phyloP scores from a whole-genome alignment of 2,797 vertebrate species.

The Schizopygopsis pylzovi region DNA sequence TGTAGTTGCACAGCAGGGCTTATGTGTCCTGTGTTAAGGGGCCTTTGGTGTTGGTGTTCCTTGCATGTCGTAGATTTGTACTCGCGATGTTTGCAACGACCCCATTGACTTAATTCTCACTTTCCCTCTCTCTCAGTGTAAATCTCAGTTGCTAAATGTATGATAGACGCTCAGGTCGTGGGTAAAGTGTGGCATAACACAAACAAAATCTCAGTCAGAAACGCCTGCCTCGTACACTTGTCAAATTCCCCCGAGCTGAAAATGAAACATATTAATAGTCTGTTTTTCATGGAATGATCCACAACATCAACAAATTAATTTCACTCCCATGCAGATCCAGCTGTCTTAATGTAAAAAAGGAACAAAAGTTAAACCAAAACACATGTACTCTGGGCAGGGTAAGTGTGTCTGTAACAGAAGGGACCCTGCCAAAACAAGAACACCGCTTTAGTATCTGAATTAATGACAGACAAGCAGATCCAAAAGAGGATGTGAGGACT shows the following conservation, averaged over 20 bases:
- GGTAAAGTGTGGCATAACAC: slow-evolving; percentile 6
- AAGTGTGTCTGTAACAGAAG: not conserved
- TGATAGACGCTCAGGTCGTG: not conserved
- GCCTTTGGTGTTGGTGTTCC: not conserved
- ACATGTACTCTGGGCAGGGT: slow-evolving; percentile 48
- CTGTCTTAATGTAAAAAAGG: slow-evolving; percentile 42
- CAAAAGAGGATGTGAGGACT: slow-evolving; percentile 31
- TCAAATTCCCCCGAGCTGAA: slow-evolving; percentile 36
- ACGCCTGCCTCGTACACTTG: slow-evolving; percentile 16
- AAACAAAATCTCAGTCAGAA: slow-evolving; percentile 25
- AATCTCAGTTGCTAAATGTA: slow-evolving; percentile 22
- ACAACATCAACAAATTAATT: slow-evolving; percentile 50
- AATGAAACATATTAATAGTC: slow-evolving; percentile 48
- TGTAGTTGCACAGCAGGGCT: no score
- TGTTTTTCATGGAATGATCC: slow-evolving; percentile 49
- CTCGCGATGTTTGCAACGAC: slow-evolving; percentile 17
- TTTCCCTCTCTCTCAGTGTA: not conserved
- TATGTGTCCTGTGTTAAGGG: no score
- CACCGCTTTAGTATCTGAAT: slow-evolving; percentile 21
- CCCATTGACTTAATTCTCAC: slow-evolving; percentile 20
- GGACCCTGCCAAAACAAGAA: slow-evolving; percentile 29
- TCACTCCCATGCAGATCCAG: slow-evolving; percentile 48
- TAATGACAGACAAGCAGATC: slow-evolving; percentile 33
- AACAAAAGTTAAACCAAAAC: slow-evolving; percentile 49
- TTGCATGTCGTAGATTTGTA: slow-evolving; percentile 1